These are phyloP conservation scores for Drosophila infuscata DNA, from an alignment of 2,888 invertebrate species.

Conservation along the genomic window DNA sequence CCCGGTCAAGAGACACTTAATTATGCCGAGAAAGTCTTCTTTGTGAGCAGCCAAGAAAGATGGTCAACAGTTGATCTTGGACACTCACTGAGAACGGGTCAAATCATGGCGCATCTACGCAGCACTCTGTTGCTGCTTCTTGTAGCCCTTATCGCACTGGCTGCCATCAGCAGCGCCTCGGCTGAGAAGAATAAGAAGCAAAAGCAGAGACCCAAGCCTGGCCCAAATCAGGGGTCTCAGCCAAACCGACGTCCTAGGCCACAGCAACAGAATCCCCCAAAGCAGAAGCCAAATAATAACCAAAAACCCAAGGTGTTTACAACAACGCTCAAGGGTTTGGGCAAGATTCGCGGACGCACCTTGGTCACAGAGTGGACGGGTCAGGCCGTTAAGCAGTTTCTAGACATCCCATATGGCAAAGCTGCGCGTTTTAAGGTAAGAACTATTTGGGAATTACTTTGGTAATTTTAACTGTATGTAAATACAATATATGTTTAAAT, in stretches of 20 bases:
- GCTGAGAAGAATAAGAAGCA: slow-evolving; percentile 53
- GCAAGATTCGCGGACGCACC: slow-evolving; percentile 77
- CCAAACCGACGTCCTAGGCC: slow-evolving; percentile 44
- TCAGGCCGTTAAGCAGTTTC: slow-evolving; percentile 77
- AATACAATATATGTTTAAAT: no score
- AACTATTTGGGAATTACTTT: not conserved
- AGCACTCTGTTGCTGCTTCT: slow-evolving; percentile 47
- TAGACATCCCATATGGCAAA: slow-evolving; percentile 83
- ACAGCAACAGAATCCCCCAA: slow-evolving; percentile 33
- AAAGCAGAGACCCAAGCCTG: slow-evolving; percentile 41
- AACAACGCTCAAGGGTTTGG: slow-evolving; percentile 71
- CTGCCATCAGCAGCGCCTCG: slow-evolving; percentile 34
- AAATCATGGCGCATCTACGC: slow-evolving; percentile 57
- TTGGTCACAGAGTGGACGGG: slow-evolving; percentile 78
- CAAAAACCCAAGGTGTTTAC: slow-evolving; percentile 44
- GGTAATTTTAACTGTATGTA: no score
- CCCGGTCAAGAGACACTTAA: slow-evolving; percentile 62
- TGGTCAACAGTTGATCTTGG: slow-evolving; percentile 54
- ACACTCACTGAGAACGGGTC: slow-evolving; percentile 38
- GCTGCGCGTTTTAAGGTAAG: slow-evolving; percentile 79
- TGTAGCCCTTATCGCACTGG: slow-evolving; percentile 47
- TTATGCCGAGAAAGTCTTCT: slow-evolving; percentile 70
- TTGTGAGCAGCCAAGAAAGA: slow-evolving; percentile 32
- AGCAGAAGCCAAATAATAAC: slow-evolving; percentile 27
- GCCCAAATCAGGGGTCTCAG: slow-evolving; percentile 5